Base-by-base conservation (phyloP, 2,797 vertebrate genomes). In the Schizopygopsis pylzovi region DNA sequence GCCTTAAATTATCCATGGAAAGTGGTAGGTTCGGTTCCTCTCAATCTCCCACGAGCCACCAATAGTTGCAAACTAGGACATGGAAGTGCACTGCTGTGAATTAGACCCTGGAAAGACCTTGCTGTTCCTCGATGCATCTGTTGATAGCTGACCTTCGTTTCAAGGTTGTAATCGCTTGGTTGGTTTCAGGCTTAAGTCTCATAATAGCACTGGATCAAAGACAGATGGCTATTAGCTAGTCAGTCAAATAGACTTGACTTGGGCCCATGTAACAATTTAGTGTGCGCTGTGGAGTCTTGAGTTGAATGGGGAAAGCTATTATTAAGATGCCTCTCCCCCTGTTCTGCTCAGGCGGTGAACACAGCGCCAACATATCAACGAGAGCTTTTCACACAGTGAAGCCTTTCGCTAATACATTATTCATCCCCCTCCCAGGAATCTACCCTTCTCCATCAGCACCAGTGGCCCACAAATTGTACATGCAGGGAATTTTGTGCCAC, bases 251-350 rank as follows among this genome's bases (percentile, higher is more conserved):
- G 63, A 72, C 77, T 78, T 11, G 65, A 81, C 82, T 89, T 81
- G 70, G 72, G 33, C 37, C 73, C 79, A 83, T 83, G 88, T 89
- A 89, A 83, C 87, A 89, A 87, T 87, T 86, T 86, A 72, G 86
- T 82, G 70, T 33, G 28, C 80, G 47, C 47, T 61, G 70, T 87
- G 54, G 45, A 73, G 79, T 76, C 59, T 61, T 22, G n/a, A 37
- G 78, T 78, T 28, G 28, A 85, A 82, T 56, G 59, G n/a, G 49
- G n/a, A 84, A 90, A 80, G 41, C 81, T 86, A 82, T 81, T 85
- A 88, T 89, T 89, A 89, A 86, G 85, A 82, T 85, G 75, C 86
- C 82, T 88, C 77, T 43, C 39, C n/a, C 56, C 54, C 45, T 39
- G 68, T 65, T 83, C 61, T 65, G 84, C 72, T 59, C 45, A 72